phyloP scores from a whole-genome alignment of 2,888 invertebrate species.

The Caenorhabditis doughertyi region DNA sequence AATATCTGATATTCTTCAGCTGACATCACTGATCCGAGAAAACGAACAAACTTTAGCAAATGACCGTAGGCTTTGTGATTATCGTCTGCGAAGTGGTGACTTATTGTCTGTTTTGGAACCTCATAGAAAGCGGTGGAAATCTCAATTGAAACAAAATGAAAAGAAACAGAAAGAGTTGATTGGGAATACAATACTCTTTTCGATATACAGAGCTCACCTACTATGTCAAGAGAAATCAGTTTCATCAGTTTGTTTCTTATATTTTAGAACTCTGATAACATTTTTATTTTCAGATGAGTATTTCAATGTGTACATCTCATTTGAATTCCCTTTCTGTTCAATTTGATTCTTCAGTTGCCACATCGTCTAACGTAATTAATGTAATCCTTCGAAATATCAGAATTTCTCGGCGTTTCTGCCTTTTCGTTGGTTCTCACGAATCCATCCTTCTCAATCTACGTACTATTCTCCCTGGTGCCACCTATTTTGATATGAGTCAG shows the following conservation, averaged over 20 bases:
- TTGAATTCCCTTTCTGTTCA: constrained; percentile 11
- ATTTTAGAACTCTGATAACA: too few relatives aligned
- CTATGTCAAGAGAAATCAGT: constrained; percentile 46
- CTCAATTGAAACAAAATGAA: constrained; percentile 36
- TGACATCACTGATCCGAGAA: constrained; percentile 50
- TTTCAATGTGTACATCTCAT: constrained; percentile 50
- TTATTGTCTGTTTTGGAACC: constrained; percentile 48
- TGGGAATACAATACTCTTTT: constrained; percentile 56
- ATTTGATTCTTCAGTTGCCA: constrained; percentile 49
- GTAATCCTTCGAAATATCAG: constrained; percentile 40
- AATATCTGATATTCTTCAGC: constrained; percentile 13
- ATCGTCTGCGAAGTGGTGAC: constrained; percentile 60
- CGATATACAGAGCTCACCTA: constrained; percentile 42
- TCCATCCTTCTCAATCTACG: constrained; percentile 48
- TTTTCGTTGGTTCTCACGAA: constrained; percentile 43
- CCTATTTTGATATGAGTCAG: constrained; percentile 59
- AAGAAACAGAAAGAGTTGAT: constrained; percentile 50
- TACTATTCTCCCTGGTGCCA: constrained; percentile 46
- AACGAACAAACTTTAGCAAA: constrained; percentile 59
- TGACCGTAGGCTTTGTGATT: constrained; percentile 63
- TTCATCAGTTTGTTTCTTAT: constrained; percentile 34
- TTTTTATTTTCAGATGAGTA: constrained; percentile 43
- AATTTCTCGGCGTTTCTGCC: constrained; percentile 53
- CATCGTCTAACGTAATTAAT: constrained; percentile 52
- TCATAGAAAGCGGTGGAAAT: constrained; percentile 59